Base-by-base conservation (phyloP, 2,113 vertebrate species). In the Plectropomus leopardus region DNA sequence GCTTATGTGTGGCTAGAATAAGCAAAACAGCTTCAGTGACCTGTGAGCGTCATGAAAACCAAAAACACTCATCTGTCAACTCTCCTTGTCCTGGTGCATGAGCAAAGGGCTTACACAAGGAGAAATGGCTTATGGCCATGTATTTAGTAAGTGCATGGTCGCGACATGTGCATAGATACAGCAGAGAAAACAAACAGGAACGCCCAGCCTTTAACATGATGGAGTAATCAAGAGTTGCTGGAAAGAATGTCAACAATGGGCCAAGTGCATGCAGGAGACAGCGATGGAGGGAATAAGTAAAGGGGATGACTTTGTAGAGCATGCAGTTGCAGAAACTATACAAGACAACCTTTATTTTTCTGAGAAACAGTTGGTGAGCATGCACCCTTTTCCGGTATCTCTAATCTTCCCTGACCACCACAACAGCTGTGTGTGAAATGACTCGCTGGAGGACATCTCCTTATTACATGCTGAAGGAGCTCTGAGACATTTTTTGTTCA, bases 111-210 rank as follows among this genome's bases (percentile, higher is more conserved):
- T 88, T 83, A 40, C 68, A 71, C 77, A 75, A 83, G 36, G 10
- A 84, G 66, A 36, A 1, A 58, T 76, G 87, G 86, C 76, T 80
- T 40, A 51, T n/a, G 24, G 77, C 82, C 83, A 77, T 65, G 86
- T 70, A 34, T 80, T 83, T 83, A 69, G 78, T 77, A 82, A 89
- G 59, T 44, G 86, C 59, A 75, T 75, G 86, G 79, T 76, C 84
- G 82, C 66, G 80, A 87, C 83, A 78, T 85, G 76, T 83, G 83
- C 94, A 82, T 94, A 76, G 93, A 94, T 89, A 94, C 93, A 76
- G 90, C 75, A 15, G 82, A 83, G 85, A 90, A 90, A 88, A 93
- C 90, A 94, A 94, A 94, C 91, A 93, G 89, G 81, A 90, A 93
- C 88, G 68, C 91, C 92, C 91, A 82, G 78, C 66, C 45, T 83